phyloP scores from a whole-genome alignment of 2,888 invertebrate species.

The Drosophila silvestris region DNA sequence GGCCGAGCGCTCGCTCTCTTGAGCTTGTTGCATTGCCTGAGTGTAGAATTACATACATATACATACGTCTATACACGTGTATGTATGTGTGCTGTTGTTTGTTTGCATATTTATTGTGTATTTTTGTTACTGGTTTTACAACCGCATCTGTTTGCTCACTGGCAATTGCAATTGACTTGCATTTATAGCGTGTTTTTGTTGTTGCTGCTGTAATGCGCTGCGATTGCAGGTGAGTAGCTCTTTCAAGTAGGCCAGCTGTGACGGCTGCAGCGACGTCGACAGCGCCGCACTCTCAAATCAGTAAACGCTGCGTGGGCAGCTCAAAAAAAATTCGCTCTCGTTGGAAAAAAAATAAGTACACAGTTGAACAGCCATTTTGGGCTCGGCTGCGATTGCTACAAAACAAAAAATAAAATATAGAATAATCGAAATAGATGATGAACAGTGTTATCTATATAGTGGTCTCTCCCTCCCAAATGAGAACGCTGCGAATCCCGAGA shows the following conservation, averaged over 20 bases:
- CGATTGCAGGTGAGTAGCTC: constrained; percentile 57
- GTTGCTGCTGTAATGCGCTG: constrained; percentile 43
- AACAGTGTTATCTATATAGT: constrained; percentile 41
- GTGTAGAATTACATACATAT: not conserved
- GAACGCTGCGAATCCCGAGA: too few species aligned
- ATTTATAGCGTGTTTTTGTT: constrained; percentile 38
- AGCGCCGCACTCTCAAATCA: constrained; percentile 15
- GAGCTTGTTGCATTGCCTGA: constrained; percentile 51
- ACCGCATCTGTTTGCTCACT: constrained; percentile 57
- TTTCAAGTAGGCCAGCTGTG: constrained; percentile 61
- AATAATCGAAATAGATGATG: constrained; percentile 2
- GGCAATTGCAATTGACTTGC: constrained; percentile 48
- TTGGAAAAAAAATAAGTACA: constrained; percentile 9
- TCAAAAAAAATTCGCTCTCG: constrained; percentile 33
- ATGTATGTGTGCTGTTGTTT: constrained; percentile 30
- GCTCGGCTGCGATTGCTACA: constrained; percentile 11
- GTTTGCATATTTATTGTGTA: constrained; percentile 66
- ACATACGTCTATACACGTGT: not conserved
- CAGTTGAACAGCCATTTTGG: constrained; percentile 56
- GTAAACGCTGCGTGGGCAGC: constrained; percentile 48
- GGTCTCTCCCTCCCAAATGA: not conserved
- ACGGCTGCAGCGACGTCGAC: constrained; percentile 35
- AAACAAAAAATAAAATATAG: not conserved
- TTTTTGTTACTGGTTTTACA: constrained; percentile 60
- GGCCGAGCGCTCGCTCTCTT: constrained; percentile 35